Conservation (phyloP, 2,888 invertebrate genomes). For the Hydriomena furcata region DNA sequence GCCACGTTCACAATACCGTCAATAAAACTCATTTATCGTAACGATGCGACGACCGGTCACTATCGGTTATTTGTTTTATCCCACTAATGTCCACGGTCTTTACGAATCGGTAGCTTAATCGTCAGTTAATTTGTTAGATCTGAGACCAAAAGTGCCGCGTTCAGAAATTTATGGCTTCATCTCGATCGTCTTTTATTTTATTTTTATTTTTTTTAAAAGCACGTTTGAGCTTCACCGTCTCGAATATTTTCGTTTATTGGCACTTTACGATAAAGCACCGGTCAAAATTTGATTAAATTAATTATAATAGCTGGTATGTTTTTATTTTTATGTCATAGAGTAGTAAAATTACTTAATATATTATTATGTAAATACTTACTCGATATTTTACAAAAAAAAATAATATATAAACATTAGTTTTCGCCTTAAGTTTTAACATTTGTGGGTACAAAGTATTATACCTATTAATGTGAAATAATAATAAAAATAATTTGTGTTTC, state of each 20-base stretch:
- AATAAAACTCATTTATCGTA: conserved; percentile 14
- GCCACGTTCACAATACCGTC: neutral
- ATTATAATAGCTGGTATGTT: neutral
- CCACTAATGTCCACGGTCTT: conserved; percentile 65
- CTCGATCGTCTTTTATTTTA: conserved; percentile 65
- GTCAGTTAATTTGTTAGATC: conserved; percentile 80
- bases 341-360: no score
- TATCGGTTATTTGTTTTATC: conserved; percentile 68
- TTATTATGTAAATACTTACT: no score
- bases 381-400: no score
- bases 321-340: neutral
- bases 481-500: no score
- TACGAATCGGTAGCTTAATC: conserved; percentile 80
- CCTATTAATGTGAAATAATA: no score
- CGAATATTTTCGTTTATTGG: conserved; percentile 24
- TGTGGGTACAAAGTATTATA: no score
- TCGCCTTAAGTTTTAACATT: no score
- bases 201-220: conserved; percentile 46
- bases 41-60: conserved; percentile 9
- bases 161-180: conserved; percentile 77
- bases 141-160: conserved; percentile 73
- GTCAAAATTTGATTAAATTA: conserved; percentile 6
- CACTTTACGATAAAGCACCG: conserved; percentile 21
- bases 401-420: no score
- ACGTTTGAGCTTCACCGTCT: conserved; percentile 39